These are phyloP conservation scores for Apodemus speciosus DNA, from an alignment of 2,113 vertebrate genomes.

Conservation along the genomic window DNA sequence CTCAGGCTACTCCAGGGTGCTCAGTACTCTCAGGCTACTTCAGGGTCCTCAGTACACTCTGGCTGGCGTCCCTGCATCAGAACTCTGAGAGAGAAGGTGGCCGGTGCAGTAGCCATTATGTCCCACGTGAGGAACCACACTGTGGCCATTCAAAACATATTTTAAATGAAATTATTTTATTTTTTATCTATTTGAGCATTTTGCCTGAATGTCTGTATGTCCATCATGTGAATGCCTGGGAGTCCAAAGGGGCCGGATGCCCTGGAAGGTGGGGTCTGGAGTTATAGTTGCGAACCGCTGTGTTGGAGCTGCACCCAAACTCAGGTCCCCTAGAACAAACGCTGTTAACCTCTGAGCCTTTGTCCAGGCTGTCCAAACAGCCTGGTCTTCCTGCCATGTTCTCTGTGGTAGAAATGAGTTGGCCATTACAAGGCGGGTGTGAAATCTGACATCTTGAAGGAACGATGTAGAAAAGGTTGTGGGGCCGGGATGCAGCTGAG, in stretches of 20 bases:
- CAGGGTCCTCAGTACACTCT: background rate
- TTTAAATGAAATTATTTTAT: background rate
- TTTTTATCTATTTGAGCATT: background rate
- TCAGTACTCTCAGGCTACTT: background rate
- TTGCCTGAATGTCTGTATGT: background rate
- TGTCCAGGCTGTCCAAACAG: background rate
- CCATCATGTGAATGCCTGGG: too few relatives aligned
- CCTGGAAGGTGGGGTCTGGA: background rate
- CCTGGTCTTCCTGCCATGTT: background rate
- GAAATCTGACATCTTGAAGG: background rate
- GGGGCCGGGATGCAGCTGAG: background rate
- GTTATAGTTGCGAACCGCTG: background rate
- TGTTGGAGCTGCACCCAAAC: background rate
- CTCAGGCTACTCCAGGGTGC: background rate
- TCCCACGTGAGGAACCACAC: background rate
- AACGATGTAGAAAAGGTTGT: background rate
- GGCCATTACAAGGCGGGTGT: background rate
- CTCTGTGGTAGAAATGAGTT: background rate
- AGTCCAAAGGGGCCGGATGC: background rate
- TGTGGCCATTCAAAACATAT: background rate
- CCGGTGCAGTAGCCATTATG: background rate
- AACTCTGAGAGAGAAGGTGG: background rate
- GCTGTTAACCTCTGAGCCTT: background rate
- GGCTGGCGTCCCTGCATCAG: background rate
- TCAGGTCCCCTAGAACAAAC: background rate